Percentiles rank a stretch among this genome's conserved stretches.
Evolutionary conservation across 2,888 invertebrate species (phyloP).

Genomic region (Caenorhabditis sp.): DNA sequence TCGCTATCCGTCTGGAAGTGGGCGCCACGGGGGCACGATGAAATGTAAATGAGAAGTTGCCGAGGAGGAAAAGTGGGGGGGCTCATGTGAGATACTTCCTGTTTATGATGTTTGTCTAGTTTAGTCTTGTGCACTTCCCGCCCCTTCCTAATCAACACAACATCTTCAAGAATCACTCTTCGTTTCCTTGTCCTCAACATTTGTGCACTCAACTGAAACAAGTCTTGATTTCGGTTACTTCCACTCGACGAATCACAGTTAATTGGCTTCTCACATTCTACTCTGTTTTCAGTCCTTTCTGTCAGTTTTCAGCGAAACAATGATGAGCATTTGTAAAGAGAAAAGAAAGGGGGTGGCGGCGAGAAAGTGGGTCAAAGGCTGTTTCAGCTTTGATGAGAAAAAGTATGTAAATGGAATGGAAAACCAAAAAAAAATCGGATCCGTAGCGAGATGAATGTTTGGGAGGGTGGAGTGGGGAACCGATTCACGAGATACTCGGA

Average conservation of each 20-base stretch:
- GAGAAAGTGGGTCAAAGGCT: background rate
- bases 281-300: background rate
- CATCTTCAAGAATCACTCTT: background rate
- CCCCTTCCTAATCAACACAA: slow-evolving; percentile 5
- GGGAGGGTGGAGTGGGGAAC: background rate
- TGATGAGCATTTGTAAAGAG: background rate
- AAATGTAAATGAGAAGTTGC: slow-evolving; percentile 1
- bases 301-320: background rate
- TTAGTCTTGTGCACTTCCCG: slow-evolving; percentile 7
- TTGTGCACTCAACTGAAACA: slow-evolving; percentile 39
- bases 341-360: background rate
- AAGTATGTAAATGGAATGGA: background rate
- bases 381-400: background rate
- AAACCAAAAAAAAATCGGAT: background rate
- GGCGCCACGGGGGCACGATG: background rate
- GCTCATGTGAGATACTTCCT: slow-evolving; percentile 7
- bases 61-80: background rate
- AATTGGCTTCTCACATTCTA: slow-evolving; percentile 17
- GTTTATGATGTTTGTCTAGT: slow-evolving; percentile 14
- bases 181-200: slow-evolving; percentile 28
- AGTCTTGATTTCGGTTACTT: slow-evolving; percentile 38
- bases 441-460: background rate
- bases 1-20: background rate
- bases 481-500: background rate
- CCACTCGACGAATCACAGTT: slow-evolving; percentile 45